These are phyloP conservation scores for Drosophila funebris DNA, from an alignment of 1,140 invertebrate genomes.

Conservation along the genomic window DNA sequence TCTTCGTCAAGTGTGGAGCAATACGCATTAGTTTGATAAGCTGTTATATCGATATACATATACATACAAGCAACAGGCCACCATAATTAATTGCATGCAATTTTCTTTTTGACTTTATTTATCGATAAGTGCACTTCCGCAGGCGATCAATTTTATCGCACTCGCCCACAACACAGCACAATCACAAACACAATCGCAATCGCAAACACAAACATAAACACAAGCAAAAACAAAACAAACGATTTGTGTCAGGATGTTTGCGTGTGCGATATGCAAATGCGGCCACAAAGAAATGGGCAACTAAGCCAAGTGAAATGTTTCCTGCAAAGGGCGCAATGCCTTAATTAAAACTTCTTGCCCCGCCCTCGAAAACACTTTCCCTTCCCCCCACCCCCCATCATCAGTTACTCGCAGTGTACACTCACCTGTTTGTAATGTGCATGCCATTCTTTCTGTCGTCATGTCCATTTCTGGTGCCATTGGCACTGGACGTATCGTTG, in stretches of 20 bases:
- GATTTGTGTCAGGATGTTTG: conserved; percentile 51
- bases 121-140: conserved; percentile 47
- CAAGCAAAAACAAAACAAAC: conserved; percentile 5
- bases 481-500: conserved; percentile 76
- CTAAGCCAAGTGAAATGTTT: conserved; percentile 76
- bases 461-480: conserved; percentile 54
- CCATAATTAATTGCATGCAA: conserved; percentile 29
- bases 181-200: conserved; percentile 8
- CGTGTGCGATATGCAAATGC: conserved; percentile 77
- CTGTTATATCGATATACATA: background rate
- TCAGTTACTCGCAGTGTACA: too few species aligned
- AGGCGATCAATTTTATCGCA: conserved; percentile 43
- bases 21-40: background rate
- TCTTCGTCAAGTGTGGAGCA: background rate
- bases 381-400: too few species aligned
- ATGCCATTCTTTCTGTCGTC: conserved; percentile 51
- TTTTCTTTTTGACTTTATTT: conserved; percentile 29
- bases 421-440: conserved; percentile 82
- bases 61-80: conserved; percentile 34
- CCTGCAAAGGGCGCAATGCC: conserved; percentile 61
- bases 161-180: conserved; percentile 6
- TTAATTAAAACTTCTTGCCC: conserved; percentile 54
- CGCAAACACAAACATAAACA: background rate
- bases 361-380: background rate
- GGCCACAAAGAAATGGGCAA: conserved; percentile 63